Percentiles rank a stretch among this genome's conserved stretches.
Evolutionary conservation across 2,888 invertebrate genomes (phyloP).

Genomic region (Spicauda simplicius): DNA sequence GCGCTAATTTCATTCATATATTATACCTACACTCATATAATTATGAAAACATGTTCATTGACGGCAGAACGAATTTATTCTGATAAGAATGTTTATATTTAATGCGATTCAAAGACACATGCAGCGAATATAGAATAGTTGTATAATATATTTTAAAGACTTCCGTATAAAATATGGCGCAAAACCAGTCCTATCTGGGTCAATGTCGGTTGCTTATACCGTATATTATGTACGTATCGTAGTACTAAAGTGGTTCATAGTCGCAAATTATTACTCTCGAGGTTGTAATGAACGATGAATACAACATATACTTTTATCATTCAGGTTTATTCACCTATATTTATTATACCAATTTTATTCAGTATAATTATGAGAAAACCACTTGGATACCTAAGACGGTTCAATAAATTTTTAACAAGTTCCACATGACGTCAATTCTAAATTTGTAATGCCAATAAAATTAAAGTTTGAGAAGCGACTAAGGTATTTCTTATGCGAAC

Average conservation of each 20-base stretch:
- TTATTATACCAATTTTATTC: not conserved
- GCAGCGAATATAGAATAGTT: not conserved
- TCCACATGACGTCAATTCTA: no score
- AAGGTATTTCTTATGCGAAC: no score
- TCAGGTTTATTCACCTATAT: not conserved
- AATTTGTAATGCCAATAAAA: no score
- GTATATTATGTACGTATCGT: not conserved
- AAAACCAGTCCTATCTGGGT: conserved; percentile 2
- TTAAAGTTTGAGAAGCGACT: no score
- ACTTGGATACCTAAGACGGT: no score
- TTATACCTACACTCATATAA: no score
- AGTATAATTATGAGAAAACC: no score
- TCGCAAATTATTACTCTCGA: not conserved
- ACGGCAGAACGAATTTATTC: no score
- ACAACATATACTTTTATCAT: not conserved
- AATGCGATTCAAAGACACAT: not conserved
- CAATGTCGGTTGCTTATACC: not conserved
- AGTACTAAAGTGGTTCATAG: not conserved
- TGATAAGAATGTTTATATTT: no score
- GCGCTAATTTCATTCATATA: no score
- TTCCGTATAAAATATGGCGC: not conserved
- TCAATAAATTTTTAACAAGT: no score
- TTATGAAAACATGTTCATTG: no score
- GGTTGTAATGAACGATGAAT: not conserved
- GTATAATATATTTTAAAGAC: not conserved